A percentile compares a stretch with the other conserved stretches of the same genome.
These are phyloP conservation scores for Gallinago media DNA, from an alignment of 2,113 vertebrate genomes.

Conservation along the genomic window DNA sequence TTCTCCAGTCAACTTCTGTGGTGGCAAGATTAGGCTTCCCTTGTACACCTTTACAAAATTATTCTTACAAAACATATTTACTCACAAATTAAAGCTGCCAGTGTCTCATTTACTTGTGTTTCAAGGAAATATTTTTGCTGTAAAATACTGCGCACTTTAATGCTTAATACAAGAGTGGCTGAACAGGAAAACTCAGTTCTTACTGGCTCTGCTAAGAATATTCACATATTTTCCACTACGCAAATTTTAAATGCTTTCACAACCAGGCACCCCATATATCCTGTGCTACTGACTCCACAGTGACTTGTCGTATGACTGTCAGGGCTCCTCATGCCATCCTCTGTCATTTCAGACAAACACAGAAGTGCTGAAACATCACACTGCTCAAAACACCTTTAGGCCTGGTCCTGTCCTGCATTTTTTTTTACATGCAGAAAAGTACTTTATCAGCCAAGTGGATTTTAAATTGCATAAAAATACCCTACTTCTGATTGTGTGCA, in stretches of 20 bases:
- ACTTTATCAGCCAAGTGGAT: neutral
- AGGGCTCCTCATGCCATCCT: neutral
- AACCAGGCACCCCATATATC: neutral
- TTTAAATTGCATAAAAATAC: neutral
- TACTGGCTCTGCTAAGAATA: neutral
- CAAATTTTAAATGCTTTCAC: neutral
- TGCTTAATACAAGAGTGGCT: neutral
- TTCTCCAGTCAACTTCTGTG: neutral
- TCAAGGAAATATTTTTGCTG: neutral
- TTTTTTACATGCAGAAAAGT: neutral
- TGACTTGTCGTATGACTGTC: rapidly evolving
- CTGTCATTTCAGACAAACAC: neutral
- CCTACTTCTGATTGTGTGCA: neutral
- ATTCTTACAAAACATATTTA: neutral
- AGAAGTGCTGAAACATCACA: neutral
- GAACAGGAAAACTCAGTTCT: neutral
- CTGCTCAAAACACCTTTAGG: neutral
- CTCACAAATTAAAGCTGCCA: neutral
- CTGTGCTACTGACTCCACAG: neutral
- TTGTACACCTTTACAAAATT: neutral
- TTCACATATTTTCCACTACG: neutral
- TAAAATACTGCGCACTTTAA: neutral
- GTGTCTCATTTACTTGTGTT: neutral
- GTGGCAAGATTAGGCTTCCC: neutral
- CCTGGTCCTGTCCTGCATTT: neutral